Percentiles rank a stretch among this genome's conserved stretches.
phyloP scores from a whole-genome alignment of 2,888 invertebrate species.

The Globia sparganii region DNA sequence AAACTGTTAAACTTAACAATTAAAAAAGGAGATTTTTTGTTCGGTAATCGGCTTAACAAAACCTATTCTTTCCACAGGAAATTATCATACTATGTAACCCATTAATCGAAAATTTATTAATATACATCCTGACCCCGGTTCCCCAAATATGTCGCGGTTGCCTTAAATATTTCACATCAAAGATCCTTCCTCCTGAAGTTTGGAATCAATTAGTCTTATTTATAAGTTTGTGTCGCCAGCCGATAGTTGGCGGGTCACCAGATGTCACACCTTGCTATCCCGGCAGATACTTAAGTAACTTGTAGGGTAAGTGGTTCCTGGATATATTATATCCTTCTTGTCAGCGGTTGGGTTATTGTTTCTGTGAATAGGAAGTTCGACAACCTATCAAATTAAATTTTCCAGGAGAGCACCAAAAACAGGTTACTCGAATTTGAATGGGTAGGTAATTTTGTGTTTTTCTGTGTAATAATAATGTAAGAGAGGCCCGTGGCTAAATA shows the following conservation, averaged over 20 bases:
- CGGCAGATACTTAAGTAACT: not conserved
- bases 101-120: constrained; percentile 21
- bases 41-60: too few species aligned
- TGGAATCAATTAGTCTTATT: constrained; percentile 29
- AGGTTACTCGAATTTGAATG: too few species aligned
- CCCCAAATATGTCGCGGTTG: constrained; percentile 17
- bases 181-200: constrained; percentile 34
- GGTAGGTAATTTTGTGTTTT: too few species aligned
- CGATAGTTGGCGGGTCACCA: constrained; percentile 13
- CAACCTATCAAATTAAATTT: not conserved
- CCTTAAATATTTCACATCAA: constrained; percentile 39
- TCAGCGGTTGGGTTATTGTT: not conserved
- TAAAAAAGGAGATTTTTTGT: too few species aligned
- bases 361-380: not conserved
- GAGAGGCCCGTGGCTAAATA: too few species aligned
- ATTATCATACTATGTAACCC: too few species aligned
- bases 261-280: not conserved
- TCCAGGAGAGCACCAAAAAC: too few species aligned
- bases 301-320: not conserved
- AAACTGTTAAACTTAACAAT: too few species aligned
- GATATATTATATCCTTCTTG: not conserved
- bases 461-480: too few species aligned
- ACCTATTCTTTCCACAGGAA: too few species aligned
- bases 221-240: constrained; percentile 26
- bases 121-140: not conserved